phyloP scores from a whole-genome alignment of 2,113 vertebrate genomes.

The Furnarius figulus region DNA sequence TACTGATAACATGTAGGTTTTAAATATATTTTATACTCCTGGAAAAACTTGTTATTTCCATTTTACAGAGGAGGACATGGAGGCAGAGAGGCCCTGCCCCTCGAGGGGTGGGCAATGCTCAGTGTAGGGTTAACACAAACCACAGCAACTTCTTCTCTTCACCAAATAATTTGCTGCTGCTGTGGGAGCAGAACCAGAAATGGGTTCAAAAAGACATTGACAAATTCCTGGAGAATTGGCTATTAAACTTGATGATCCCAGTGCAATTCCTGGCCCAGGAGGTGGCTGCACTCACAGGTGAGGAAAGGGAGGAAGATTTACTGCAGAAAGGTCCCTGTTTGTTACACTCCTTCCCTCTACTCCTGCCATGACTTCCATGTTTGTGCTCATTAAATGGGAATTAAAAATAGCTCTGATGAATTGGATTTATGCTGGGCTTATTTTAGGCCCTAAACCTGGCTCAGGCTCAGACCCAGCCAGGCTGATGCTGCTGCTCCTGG shows the following conservation, averaged over 20 bases:
- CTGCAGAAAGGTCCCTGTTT: background rate
- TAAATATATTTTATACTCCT: background rate
- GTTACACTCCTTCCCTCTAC: background rate
- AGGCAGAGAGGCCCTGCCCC: background rate
- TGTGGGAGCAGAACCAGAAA: background rate
- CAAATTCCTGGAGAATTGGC: background rate
- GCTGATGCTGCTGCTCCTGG: background rate
- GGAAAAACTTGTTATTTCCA: background rate
- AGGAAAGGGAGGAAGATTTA: background rate
- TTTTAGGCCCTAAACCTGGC: too few species aligned
- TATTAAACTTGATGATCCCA: background rate
- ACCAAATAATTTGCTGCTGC: background rate
- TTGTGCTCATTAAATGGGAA: too few species aligned
- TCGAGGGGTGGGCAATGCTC: background rate
- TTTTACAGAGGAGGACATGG: accelerated
- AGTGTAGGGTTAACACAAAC: background rate
- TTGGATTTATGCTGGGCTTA: too few species aligned
- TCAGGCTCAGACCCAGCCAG: background rate
- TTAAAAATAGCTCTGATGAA: too few species aligned
- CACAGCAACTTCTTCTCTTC: background rate
- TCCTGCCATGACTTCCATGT: background rate
- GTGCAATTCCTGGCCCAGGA: background rate
- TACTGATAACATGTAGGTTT: background rate
- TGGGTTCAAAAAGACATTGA: background rate
- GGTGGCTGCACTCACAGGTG: background rate